These are phyloP conservation scores for Serrognathus titanus DNA, from an alignment of 2,888 invertebrate species.

Conservation along the genomic window DNA sequence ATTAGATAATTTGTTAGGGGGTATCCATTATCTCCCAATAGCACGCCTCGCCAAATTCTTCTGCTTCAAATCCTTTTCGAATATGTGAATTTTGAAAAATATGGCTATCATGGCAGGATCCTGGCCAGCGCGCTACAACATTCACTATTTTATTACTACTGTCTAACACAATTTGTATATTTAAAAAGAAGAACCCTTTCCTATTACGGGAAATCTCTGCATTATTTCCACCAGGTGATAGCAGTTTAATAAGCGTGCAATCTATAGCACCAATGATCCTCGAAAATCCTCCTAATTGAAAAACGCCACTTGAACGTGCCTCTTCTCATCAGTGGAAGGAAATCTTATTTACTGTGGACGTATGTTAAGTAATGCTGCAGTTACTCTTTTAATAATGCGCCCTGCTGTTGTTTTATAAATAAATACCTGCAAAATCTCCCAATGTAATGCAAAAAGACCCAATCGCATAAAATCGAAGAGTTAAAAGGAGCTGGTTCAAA, in stretches of 20 bases:
- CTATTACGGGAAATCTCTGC: neutral
- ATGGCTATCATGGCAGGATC: neutral
- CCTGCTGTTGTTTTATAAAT: too few species aligned
- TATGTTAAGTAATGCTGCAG: too few species aligned
- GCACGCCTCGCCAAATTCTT: too few species aligned
- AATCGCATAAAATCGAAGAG: too few species aligned
- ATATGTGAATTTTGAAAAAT: neutral
- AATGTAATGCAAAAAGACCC: too few species aligned
- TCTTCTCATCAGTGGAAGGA: too few species aligned
- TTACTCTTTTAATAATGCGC: too few species aligned
- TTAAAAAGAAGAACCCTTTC: neutral
- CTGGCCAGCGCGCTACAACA: neutral
- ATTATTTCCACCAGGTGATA: neutral
- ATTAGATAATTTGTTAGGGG: neutral
- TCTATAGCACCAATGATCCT: neutral
- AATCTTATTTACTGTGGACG: too few species aligned
- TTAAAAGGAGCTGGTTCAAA: too few species aligned
- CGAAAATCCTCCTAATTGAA: neutral
- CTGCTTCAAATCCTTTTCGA: neutral
- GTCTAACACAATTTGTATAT: neutral
- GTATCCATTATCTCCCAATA: neutral
- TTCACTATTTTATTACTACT: neutral
- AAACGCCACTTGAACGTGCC: neutral
- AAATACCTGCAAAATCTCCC: too few species aligned
- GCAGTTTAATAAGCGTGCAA: neutral